phyloP scores from a whole-genome alignment of 1,140 invertebrate species.

The Andrena cerasifolii region DNA sequence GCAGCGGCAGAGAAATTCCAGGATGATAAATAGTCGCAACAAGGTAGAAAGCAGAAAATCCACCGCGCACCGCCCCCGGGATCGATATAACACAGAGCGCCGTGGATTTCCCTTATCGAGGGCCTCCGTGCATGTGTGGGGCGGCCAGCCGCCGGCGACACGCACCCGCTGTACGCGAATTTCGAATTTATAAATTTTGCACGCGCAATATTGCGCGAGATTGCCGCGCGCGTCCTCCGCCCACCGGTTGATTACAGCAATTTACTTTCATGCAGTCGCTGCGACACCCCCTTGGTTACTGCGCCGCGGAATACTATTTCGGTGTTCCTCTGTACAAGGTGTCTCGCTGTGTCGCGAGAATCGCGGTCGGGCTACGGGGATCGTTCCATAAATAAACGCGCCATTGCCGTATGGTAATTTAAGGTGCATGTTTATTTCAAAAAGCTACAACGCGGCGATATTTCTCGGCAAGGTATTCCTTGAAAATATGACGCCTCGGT shows the following conservation, averaged over 20 bases:
- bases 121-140: slow-evolving; percentile 1
- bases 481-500: too few species aligned
- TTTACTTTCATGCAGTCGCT: slow-evolving; percentile 65
- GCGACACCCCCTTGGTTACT: slow-evolving; percentile 19
- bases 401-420: too few species aligned
- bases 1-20: not conserved
- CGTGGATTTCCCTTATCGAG: slow-evolving; percentile 23
- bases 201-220: slow-evolving; percentile 64
- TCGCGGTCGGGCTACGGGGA: not conserved
- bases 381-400: too few species aligned
- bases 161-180: too few species aligned
- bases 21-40: slow-evolving; percentile 27
- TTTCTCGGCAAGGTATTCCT: too few species aligned
- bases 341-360: not conserved
- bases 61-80: not conserved
- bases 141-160: too few species aligned
- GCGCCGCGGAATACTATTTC: slow-evolving; percentile 30
- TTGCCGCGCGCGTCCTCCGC: slow-evolving; percentile 37
- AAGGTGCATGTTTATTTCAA: too few species aligned
- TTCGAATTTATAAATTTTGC: slow-evolving; percentile 66
- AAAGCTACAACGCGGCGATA: too few species aligned
- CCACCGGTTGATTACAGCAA: slow-evolving; percentile 64
- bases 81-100: slow-evolving; percentile 20
- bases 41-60: not conserved
- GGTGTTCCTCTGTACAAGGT: slow-evolving; percentile 21